Conservation (phyloP, 2,888 invertebrate genomes). For the Proisotoma minuta region DNA sequence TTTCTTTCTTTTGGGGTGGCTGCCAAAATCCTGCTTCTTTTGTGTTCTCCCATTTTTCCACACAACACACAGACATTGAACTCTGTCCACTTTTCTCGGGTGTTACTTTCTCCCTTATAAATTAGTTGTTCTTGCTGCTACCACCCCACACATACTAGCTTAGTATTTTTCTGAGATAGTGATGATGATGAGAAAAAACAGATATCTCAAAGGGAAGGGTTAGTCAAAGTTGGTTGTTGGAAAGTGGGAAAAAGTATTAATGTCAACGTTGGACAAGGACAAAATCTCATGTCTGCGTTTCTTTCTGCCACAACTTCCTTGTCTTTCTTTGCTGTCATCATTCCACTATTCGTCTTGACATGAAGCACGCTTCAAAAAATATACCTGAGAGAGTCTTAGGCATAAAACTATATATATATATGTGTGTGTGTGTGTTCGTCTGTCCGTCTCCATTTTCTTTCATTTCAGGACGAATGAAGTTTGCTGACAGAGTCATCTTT, state of each 20-base stretch:
- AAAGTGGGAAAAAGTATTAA: conserved; percentile 24
- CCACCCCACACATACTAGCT: neutral
- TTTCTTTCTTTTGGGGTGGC: neutral
- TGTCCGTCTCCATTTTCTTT: neutral
- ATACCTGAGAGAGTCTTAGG: too few relatives aligned
- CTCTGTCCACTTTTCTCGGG: neutral
- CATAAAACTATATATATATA: too few relatives aligned
- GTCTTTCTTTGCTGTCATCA: neutral
- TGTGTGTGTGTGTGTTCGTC: too few relatives aligned
- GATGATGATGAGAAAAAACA: conserved; percentile 14
- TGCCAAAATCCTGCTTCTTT: neutral
- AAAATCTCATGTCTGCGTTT: conserved; percentile 23
- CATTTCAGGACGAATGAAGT: neutral
- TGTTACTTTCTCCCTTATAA: conserved; percentile 10
- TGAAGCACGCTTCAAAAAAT: neutral
- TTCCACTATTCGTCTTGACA: neutral
- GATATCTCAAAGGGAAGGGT: conserved; percentile 12
- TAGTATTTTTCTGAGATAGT: neutral
- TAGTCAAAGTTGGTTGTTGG: conserved; percentile 10
- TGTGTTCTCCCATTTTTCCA: neutral
- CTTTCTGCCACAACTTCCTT: neutral
- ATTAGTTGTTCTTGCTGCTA: conserved; percentile 3
- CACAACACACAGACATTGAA: neutral
- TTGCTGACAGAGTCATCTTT: neutral
- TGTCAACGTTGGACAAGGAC: conserved; percentile 36